phyloP scores from a whole-genome alignment of 1,140 invertebrate species.

The Paraescarpia echinospica region DNA sequence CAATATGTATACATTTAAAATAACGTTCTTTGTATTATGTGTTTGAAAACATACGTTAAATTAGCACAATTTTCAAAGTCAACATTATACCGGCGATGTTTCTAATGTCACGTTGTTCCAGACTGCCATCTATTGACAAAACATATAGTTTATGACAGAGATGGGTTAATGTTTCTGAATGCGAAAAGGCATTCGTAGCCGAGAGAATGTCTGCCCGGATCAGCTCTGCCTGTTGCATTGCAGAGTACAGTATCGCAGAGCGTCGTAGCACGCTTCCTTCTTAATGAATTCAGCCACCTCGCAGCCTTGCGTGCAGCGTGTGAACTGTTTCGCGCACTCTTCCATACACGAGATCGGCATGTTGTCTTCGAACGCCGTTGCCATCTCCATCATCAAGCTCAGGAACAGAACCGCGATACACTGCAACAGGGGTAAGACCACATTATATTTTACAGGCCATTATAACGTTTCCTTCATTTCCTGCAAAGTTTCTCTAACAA shows the following conservation, averaged over 20 bases:
- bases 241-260: background rate
- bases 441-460: no score
- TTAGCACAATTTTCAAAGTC: no score
- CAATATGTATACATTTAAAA: no score
- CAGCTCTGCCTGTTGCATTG: background rate
- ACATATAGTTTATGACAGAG: background rate
- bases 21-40: no score
- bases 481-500: no score
- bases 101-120: no score
- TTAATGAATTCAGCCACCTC: background rate
- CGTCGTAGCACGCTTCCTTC: background rate
- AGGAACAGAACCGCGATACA: no score
- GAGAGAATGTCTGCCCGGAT: background rate
- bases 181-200: background rate
- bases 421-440: no score
- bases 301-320: background rate
- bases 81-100: no score
- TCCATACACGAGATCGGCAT: background rate
- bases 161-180: background rate
- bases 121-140: background rate
- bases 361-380: background rate
- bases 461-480: no score
- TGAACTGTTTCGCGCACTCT: background rate
- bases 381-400: no score
- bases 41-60: no score